Conservation (phyloP, 1,140 invertebrate species). For the Thaumetopoea pityocampa region DNA sequence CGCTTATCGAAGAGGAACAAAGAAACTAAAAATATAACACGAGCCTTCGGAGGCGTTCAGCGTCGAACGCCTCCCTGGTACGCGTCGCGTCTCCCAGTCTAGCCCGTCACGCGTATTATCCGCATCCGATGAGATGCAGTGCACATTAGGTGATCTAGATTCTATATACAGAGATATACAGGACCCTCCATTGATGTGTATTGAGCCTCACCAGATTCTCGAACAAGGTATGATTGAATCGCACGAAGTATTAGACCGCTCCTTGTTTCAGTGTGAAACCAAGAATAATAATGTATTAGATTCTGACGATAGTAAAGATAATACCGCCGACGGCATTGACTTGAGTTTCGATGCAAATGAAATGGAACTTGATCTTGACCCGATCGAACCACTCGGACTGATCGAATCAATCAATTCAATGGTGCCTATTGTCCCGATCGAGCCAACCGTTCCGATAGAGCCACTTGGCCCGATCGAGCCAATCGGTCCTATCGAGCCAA, state of each 20-base stretch:
- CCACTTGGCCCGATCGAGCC: no score
- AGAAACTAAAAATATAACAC: slow-evolving; percentile 63
- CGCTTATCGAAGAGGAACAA: slow-evolving; percentile 74
- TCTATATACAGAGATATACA: slow-evolving; percentile 37
- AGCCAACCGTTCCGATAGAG: no score
- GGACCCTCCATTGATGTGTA: slow-evolving; percentile 16
- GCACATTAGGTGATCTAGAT: slow-evolving; percentile 39
- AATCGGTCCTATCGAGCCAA: no score
- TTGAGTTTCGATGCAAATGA: no score
- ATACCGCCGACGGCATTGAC: background rate
- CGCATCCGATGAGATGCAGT: slow-evolving; percentile 36
- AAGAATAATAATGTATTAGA: slow-evolving; percentile 1
- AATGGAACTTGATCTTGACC: no score
- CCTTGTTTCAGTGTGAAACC: background rate
- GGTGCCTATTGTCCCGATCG: no score
- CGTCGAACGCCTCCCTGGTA: slow-evolving; percentile 27
- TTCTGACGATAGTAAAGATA: slow-evolving; percentile 13
- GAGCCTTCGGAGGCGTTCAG: slow-evolving; percentile 33
- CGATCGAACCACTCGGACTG: no score
- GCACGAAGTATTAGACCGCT: slow-evolving; percentile 9
- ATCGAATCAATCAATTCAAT: no score
- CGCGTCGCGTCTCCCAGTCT: slow-evolving; percentile 41
- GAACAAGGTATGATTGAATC: slow-evolving; percentile 13
- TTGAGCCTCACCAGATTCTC: slow-evolving; percentile 18
- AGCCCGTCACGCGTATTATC: slow-evolving; percentile 45